These are phyloP conservation scores for Neolamprologus hecqui DNA, from an alignment of 2,113 vertebrate genomes.

Conservation along the genomic window DNA sequence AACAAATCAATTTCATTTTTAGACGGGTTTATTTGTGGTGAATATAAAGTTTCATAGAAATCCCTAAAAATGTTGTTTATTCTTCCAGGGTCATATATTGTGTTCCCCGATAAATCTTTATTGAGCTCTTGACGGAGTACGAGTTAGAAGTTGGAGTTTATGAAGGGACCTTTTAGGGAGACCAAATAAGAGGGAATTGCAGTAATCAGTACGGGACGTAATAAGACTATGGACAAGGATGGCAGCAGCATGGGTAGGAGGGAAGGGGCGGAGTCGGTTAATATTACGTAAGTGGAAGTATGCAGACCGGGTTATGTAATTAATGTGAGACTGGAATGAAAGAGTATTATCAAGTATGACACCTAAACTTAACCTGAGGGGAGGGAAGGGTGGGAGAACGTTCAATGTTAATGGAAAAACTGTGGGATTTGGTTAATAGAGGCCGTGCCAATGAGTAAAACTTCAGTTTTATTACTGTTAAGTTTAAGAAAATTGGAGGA, in stretches of 20 bases:
- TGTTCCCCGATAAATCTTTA: too few relatives aligned
- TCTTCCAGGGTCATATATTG: too few relatives aligned
- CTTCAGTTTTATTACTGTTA: neutral
- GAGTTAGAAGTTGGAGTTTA: neutral
- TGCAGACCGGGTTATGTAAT: neutral
- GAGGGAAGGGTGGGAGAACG: neutral
- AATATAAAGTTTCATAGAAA: too few relatives aligned
- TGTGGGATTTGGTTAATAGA: neutral
- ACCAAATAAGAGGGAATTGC: neutral
- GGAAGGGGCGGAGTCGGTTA: neutral
- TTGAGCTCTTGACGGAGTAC: neutral
- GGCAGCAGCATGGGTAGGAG: neutral
- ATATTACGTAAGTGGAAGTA: neutral
- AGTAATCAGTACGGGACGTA: rapidly evolving
- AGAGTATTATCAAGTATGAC: neutral
- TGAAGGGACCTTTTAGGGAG: neutral
- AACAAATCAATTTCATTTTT: too few relatives aligned
- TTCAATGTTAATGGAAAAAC: neutral
- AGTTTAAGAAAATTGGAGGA: neutral
- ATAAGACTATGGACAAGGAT: neutral
- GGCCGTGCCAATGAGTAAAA: rapidly evolving
- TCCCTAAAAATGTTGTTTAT: too few relatives aligned
- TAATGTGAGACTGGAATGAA: neutral
- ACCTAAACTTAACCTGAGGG: neutral
- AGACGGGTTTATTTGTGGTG: too few relatives aligned